phyloP scores from a whole-genome alignment of 2,113 vertebrate species.

The Chloropsis hardwickii region DNA sequence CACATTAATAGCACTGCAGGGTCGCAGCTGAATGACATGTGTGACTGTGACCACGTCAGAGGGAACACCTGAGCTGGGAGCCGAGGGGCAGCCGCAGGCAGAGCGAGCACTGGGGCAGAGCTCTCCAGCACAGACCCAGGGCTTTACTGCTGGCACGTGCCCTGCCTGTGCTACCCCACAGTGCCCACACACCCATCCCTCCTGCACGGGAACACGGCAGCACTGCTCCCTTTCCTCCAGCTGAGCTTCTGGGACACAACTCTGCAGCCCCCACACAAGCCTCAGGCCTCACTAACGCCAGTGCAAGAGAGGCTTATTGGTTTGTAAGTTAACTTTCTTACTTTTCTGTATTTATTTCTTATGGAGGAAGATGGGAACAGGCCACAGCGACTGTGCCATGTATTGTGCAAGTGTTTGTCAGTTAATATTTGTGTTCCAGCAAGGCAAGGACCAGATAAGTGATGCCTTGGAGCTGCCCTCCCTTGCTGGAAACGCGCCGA shows the following conservation, averaged over 20 bases:
- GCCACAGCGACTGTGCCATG: background rate
- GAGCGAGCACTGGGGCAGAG: background rate
- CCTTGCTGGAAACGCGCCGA: rapidly evolving
- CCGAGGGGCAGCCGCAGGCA: background rate
- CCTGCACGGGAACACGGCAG: background rate
- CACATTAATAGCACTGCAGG: background rate
- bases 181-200: background rate
- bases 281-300: rapidly evolving
- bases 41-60: background rate
- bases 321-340: background rate
- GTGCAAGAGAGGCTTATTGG: background rate
- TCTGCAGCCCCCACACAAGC: background rate
- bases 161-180: background rate
- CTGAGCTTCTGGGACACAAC: background rate
- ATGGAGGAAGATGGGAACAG: background rate
- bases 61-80: background rate
- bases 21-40: background rate
- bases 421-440: conserved; percentile 41
- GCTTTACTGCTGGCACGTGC: background rate
- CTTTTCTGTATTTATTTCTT: conserved; percentile 10
- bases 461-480: background rate
- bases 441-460: conserved; percentile 12
- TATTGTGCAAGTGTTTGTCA: conserved; percentile 32
- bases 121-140: background rate
- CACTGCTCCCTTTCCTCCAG: background rate